Conservation (phyloP, 1,140 invertebrate genomes). For the Pogonognathellus flavescens region DNA sequence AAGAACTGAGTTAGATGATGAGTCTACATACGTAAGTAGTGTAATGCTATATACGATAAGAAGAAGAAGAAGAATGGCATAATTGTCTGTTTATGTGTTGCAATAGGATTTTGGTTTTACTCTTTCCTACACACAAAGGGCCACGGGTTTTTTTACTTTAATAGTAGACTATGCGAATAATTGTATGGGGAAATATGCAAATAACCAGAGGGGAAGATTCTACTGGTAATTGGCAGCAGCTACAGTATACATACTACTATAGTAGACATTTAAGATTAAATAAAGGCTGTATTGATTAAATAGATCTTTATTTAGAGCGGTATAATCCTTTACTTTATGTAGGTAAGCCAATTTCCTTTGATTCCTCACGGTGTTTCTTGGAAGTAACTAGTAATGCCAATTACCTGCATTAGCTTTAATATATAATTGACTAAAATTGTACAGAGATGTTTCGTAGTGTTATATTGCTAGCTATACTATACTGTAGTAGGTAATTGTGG, state of each 20-base stretch:
- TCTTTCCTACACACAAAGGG: no score
- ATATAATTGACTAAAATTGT: neutral
- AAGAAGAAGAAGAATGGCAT: neutral
- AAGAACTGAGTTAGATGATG: no score
- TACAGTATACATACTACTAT: neutral
- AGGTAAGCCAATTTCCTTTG: constrained; percentile 10
- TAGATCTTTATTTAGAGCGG: constrained; percentile 26
- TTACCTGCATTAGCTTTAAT: constrained; percentile 16
- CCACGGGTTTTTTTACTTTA: no score
- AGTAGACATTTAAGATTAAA: neutral
- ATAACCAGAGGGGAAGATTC: neutral
- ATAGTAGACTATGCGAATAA: no score
- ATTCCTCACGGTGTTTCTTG: constrained; percentile 7
- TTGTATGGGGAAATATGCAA: neutral
- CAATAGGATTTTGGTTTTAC: no score
- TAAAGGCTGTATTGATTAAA: neutral
- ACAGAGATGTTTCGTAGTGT: neutral
- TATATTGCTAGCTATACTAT: no score
- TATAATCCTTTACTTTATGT: constrained; percentile 17
- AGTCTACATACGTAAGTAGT: neutral
- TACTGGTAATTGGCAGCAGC: neutral
- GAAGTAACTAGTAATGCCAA: neutral
- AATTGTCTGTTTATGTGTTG: no score
- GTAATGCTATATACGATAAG: neutral
- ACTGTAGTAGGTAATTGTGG: no score